These are phyloP conservation scores for Chroicocephalus ridibundus DNA, from an alignment of 2,113 vertebrate genomes.

Conservation along the genomic window DNA sequence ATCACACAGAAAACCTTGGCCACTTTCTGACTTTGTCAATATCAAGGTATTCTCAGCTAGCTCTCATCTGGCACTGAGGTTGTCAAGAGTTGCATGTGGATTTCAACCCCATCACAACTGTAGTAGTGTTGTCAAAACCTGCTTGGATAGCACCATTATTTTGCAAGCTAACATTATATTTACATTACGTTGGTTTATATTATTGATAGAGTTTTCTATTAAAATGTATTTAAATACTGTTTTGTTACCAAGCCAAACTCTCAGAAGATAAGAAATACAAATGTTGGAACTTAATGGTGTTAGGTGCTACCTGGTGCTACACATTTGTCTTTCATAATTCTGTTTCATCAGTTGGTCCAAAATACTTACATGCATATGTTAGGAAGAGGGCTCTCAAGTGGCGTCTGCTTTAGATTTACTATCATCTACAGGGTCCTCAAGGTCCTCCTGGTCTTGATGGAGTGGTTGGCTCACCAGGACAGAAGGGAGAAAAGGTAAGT, in stretches of 20 bases:
- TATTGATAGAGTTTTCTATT: neutral
- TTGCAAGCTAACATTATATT: neutral
- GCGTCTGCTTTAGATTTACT: neutral
- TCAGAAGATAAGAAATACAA: neutral
- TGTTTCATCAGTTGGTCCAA: neutral
- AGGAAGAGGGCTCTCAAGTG: neutral
- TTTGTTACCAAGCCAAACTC: neutral
- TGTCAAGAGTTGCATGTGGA: neutral
- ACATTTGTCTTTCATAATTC: neutral
- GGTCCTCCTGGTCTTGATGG: conserved; percentile 82
- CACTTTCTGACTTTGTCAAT: neutral
- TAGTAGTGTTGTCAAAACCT: neutral
- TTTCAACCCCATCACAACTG: neutral
- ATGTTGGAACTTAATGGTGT: neutral
- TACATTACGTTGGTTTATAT: neutral
- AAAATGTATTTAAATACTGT: neutral
- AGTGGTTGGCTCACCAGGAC: conserved; percentile 74
- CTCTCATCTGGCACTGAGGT: neutral
- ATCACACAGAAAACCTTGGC: neutral
- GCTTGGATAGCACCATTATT: neutral
- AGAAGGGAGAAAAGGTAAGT: conserved; percentile 84
- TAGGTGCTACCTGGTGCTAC: neutral
- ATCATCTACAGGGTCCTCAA: conserved; percentile 74
- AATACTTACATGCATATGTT: neutral
- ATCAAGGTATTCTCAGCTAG: neutral